phyloP scores from a whole-genome alignment of 2,888 invertebrate genomes.

The Cheilosia vulpina region DNA sequence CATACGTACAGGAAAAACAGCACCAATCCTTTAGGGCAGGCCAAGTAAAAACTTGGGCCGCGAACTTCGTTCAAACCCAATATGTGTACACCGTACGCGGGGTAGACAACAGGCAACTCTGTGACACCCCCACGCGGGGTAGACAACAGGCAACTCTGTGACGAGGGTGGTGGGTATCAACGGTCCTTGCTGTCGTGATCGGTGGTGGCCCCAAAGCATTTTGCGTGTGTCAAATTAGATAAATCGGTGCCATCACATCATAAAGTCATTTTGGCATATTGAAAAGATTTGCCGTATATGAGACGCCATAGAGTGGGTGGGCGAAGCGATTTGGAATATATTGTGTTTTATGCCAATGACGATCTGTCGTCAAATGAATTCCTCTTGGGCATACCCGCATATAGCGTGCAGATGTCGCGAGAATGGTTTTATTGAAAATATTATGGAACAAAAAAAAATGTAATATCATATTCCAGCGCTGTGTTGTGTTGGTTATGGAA shows the following conservation, averaged over 20 bases:
- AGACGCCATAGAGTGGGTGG: constrained; percentile 39
- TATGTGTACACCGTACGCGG: neutral
- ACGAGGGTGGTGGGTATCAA: constrained; percentile 34
- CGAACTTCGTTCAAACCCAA: constrained; percentile 52
- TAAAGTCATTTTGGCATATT: constrained; percentile 83
- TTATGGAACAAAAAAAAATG: constrained; percentile 38
- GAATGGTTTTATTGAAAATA: constrained; percentile 73
- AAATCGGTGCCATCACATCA: constrained; percentile 83
- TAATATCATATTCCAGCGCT: constrained; percentile 65
- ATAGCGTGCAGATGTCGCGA: constrained; percentile 71
- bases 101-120: constrained; percentile 24
- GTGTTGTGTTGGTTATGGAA: neutral
- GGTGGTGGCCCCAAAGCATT: constrained; percentile 70
- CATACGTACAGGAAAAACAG: constrained; percentile 23
- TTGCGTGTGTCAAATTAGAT: constrained; percentile 79
- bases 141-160: constrained; percentile 31
- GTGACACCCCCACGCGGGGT: neutral
- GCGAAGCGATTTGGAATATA: constrained; percentile 67
- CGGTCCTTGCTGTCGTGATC: constrained; percentile 44
- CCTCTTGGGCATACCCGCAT: constrained; percentile 44
- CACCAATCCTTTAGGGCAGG: constrained; percentile 14
- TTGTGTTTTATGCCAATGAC: constrained; percentile 74
- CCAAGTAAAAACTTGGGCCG: constrained; percentile 48
- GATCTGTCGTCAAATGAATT: constrained; percentile 75
- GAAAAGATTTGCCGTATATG: constrained; percentile 79